These are phyloP conservation scores for Phyto melanocephala DNA, from an alignment of 2,888 invertebrate species.

Conservation along the genomic window DNA sequence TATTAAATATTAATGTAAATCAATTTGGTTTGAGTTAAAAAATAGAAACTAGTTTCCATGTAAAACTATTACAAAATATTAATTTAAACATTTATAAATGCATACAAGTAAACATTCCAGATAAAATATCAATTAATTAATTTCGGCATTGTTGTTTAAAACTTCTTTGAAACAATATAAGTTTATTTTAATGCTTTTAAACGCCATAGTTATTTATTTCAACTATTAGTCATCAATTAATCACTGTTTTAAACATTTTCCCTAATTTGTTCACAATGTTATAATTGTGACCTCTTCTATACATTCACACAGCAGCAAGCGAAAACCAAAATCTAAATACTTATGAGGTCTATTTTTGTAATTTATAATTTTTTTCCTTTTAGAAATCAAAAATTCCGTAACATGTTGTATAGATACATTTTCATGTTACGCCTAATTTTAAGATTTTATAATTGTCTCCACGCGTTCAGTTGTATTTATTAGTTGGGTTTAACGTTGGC, in stretches of 20 bases:
- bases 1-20: slow-evolving; percentile 43
- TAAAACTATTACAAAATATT: slow-evolving; percentile 6
- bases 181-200: not conserved
- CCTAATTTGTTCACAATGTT: slow-evolving; percentile 13
- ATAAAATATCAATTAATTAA: slow-evolving; percentile 32
- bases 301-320: slow-evolving; percentile 8
- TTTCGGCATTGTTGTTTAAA: not conserved
- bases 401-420: slow-evolving; percentile 39
- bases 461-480: slow-evolving; percentile 24
- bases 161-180: not conserved
- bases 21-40: slow-evolving; percentile 17
- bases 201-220: not conserved
- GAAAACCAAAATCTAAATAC: slow-evolving; percentile 4
- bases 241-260: slow-evolving; percentile 24
- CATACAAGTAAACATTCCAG: slow-evolving; percentile 11
- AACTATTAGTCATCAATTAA: slow-evolving; percentile 46
- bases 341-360: slow-evolving; percentile 23
- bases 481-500: slow-evolving; percentile 10
- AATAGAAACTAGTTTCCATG: slow-evolving; percentile 13
- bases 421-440: slow-evolving; percentile 36
- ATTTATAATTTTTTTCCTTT: not conserved
- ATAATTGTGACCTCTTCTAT: slow-evolving; percentile 23
- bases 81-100: slow-evolving; percentile 5
- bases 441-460: slow-evolving; percentile 46
- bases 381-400: slow-evolving; percentile 35